Evolutionary conservation across 1,140 invertebrate species (phyloP), one percentile per base, ranked within the genome.

Genomic region (Sycophaga agraensis): DNA sequence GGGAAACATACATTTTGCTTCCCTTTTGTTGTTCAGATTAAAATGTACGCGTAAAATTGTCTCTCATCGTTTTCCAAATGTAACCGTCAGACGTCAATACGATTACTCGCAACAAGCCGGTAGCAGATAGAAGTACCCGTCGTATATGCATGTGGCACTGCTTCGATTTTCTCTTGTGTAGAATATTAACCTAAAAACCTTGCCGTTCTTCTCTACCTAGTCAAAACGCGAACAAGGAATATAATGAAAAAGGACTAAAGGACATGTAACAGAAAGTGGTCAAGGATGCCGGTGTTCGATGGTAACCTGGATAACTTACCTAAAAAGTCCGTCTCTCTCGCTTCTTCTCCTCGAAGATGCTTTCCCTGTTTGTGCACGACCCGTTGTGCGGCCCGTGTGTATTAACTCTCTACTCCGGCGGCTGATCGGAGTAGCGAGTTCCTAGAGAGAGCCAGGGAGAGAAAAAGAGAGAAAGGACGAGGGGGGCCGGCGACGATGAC

Each of bases 151-250:
- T n/a, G 14, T 6, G 28, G 16, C 28, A 46, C 28, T n/a, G n/a
- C n/a, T n/a, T n/a, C n/a, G n/a, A n/a, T n/a, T n/a, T n/a, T n/a
- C n/a, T n/a, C n/a, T n/a, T 3, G 24, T 4, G 9, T 26, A 5
- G 12, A 40, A 22, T 53, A 28, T 53, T 53, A 53, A 53, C 50
- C 50, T 53, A 22, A 24, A 53, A 53, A 40, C n/a, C n/a, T n/a
- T n/a, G n/a, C n/a, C n/a, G n/a, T n/a, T n/a, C n/a, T n/a, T n/a
- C n/a, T n/a, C n/a, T n/a, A n/a, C n/a, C n/a, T n/a, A n/a, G n/a
- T n/a, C n/a, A n/a, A n/a, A n/a, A n/a, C n/a, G n/a, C n/a, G n/a
- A n/a, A n/a, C n/a, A n/a, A n/a, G n/a, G n/a, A n/a, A n/a, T n/a
- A n/a, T n/a, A n/a, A 37, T n/a, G 34, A 28, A 9, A 40, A 17